Percentiles rank a stretch among this genome's conserved stretches.
Conservation (phyloP, 2,113 vertebrate genomes). For the Tachysurus fulvidraco region DNA sequence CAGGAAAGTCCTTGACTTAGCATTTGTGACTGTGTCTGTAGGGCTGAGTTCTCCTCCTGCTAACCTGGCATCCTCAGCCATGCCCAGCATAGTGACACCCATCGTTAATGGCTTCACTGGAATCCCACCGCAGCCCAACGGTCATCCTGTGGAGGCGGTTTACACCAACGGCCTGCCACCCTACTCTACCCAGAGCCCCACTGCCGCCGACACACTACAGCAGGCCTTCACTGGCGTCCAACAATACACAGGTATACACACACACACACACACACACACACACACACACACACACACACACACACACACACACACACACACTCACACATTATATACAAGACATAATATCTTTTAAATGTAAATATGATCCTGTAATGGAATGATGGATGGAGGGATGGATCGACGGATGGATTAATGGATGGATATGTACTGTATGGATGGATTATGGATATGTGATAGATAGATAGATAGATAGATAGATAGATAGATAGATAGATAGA, state of each 20-base stretch:
- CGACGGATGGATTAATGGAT: not conserved
- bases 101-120: constrained; percentile 82
- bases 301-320: not conserved
- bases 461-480: not conserved
- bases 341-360: not conserved
- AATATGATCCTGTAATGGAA: too few relatives aligned
- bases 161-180: constrained; percentile 82
- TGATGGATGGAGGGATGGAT: not conserved
- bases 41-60: constrained; percentile 83
- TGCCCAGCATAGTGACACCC: constrained; percentile 80
- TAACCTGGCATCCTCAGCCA: constrained; percentile 72
- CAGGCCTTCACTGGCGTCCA: constrained; percentile 85
- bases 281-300: not conserved
- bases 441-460: too few relatives aligned
- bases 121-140: constrained; percentile 77
- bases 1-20: not conserved
- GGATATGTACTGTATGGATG: not conserved
- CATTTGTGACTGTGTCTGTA: constrained; percentile 52
- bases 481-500: not conserved
- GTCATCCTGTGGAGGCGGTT: constrained; percentile 82
- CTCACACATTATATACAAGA: not conserved
- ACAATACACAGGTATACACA: constrained; percentile 81
- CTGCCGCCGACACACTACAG: constrained; percentile 81
- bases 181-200: constrained; percentile 85
- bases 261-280: not conserved